These are phyloP conservation scores for Cataglyphis rosenhaueri DNA, from an alignment of 2,888 invertebrate species.

Conservation along the genomic window DNA sequence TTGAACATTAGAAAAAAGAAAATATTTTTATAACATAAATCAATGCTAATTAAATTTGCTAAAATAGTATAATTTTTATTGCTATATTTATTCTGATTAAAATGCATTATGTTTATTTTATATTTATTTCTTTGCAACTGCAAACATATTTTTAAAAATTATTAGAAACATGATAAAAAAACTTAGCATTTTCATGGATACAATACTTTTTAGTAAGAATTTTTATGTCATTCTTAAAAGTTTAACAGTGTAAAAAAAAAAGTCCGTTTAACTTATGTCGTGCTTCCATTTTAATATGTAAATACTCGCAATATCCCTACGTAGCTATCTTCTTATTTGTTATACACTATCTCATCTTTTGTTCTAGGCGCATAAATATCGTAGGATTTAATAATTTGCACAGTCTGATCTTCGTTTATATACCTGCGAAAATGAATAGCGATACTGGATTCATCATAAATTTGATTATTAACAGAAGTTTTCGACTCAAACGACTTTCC, in stretches of 20 bases:
- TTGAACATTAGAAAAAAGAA: not conserved
- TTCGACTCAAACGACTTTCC: slow-evolving; percentile 5
- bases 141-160: not conserved
- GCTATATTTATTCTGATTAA: not conserved
- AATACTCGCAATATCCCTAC: not conserved
- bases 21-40: not conserved
- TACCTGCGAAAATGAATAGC: slow-evolving; percentile 11
- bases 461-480: slow-evolving; percentile 24
- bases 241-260: not conserved
- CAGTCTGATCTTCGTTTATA: slow-evolving; percentile 10
- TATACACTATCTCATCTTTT: not conserved
- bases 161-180: not conserved
- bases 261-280: not conserved
- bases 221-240: not conserved
- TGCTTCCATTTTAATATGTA: not conserved
- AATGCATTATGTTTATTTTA: not conserved
- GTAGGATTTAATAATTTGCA: not conserved
- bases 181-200: not conserved
- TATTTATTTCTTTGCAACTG: not conserved
- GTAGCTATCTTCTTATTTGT: not conserved
- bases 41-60: not conserved
- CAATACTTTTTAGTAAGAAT: not conserved
- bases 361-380: not conserved
- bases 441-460: slow-evolving; percentile 8
- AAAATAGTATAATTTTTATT: not conserved